Base-by-base conservation (phyloP, 2,113 vertebrate genomes). In the Pleuronectes platessa region DNA sequence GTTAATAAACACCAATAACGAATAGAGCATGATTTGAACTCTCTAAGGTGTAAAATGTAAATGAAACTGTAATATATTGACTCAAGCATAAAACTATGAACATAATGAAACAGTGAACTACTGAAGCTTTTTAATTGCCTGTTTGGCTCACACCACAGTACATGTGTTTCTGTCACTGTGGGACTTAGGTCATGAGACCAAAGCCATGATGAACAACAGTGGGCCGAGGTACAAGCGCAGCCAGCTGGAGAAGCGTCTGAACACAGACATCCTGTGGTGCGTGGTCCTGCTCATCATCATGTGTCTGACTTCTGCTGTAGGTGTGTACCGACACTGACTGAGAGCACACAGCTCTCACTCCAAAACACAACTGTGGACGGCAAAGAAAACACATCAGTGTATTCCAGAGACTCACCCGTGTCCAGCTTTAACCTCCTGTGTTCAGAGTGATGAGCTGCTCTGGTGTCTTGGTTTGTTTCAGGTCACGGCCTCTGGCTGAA, bases 151-250 rank as follows among this genome's bases (percentile, higher is more conserved):
- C 11, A 45, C 3, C 12, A 15, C 42, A 45, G 42, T 14, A 45
- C 15, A 18, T 23, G 55, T 61, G 17, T 61, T 62, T 62, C 18
- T 54, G 13, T 61, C 20, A 0, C 58, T 71, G 18, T 67, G 40
- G 62, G 9, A 31, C 61, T 18, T 70, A 99, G 98, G 98, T 73
- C 98, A 98, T 88, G 98, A 99, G 91, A 99, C 97, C 65, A 99
- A 99, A 94, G 95, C 97, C 7, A 97, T 98, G 97, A 95, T 98
- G 92, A 99, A 99, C 92, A 98, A 98, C 88, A 96, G 92, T 0
- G 96, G 97, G 0, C 95, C 96, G 0, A 92, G 96, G 68, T 97
- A 97, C 56, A 99, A 99, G 37, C 94, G 96, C 61, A 99, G 98
- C 86, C 95, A 94, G 84, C 86, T 99, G 88, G 98, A 99, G 88